These are phyloP conservation scores for Rafetus swinhoei DNA, from an alignment of 2,113 vertebrate species.

Conservation along the genomic window DNA sequence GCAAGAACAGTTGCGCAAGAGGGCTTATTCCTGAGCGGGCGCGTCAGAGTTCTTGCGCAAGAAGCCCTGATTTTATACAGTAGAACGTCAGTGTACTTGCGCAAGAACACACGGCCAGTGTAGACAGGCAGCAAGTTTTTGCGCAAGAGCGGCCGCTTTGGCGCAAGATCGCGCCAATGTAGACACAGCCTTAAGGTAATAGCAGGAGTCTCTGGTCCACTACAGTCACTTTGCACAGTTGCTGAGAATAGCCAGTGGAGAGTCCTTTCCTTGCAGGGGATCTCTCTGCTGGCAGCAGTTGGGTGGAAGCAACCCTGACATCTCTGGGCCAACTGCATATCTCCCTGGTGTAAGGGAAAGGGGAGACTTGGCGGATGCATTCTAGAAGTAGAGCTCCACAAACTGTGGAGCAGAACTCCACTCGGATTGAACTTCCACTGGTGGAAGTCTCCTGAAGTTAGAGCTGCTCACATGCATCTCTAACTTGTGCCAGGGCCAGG, in stretches of 20 bases:
- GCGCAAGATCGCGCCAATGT: too few relatives aligned
- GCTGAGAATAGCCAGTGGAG: background rate
- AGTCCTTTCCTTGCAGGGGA: background rate
- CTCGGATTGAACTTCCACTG: background rate
- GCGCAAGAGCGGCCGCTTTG: too few relatives aligned
- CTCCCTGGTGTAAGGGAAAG: background rate
- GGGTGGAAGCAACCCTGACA: background rate
- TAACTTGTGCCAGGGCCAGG: background rate
- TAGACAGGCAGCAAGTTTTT: too few relatives aligned
- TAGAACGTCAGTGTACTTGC: too few relatives aligned
- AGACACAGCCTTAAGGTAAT: background rate
- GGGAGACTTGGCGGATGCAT: background rate
- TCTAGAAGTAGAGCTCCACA: background rate
- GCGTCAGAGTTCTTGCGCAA: too few relatives aligned
- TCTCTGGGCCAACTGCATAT: background rate
- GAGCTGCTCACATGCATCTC: background rate
- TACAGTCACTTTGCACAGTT: background rate
- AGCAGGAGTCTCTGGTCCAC: background rate
- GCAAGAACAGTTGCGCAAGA: too few relatives aligned
- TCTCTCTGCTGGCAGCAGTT: background rate
- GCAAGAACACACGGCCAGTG: too few relatives aligned
- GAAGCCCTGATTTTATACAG: too few relatives aligned
- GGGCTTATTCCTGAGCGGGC: too few relatives aligned
- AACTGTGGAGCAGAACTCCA: background rate
- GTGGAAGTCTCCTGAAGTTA: background rate